These are phyloP conservation scores for Fragum fragum DNA, from an alignment of 2,888 invertebrate genomes.

Conservation along the genomic window DNA sequence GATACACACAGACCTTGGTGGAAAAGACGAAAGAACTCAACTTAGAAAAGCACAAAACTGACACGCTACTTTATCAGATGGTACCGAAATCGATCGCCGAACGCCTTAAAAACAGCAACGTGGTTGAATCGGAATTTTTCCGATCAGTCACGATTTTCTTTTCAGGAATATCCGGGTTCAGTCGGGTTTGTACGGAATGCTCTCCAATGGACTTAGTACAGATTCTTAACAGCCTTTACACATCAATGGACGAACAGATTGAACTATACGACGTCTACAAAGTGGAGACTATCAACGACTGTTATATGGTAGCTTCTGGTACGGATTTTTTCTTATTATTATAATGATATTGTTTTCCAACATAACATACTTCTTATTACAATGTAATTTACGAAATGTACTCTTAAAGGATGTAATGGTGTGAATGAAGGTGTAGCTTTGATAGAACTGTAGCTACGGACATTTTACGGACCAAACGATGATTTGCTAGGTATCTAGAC, in stretches of 20 bases:
- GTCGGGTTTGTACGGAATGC: conserved; percentile 62
- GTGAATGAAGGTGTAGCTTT: too few relatives aligned
- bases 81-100: conserved; percentile 75
- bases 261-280: conserved; percentile 76
- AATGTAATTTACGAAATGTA: too few relatives aligned
- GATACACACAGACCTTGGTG: conserved; percentile 76
- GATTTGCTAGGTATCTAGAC: too few relatives aligned
- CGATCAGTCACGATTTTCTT: conserved; percentile 77
- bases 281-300: conserved; percentile 78
- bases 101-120: conserved; percentile 67
- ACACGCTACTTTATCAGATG: conserved; percentile 76
- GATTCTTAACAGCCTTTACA: conserved; percentile 74
- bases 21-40: conserved; percentile 74
- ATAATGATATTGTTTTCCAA: too few relatives aligned
- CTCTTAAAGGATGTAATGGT: too few relatives aligned
- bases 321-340: neutral
- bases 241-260: conserved; percentile 70
- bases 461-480: too few relatives aligned
- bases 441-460: too few relatives aligned
- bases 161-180: conserved; percentile 74
- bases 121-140: conserved; percentile 75
- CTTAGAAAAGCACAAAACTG: conserved; percentile 72
- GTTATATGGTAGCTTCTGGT: conserved; percentile 80
- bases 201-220: conserved; percentile 73
- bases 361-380: too few relatives aligned